Conservation (phyloP, 2,113 vertebrate genomes). For the Crotalus viridis region DNA sequence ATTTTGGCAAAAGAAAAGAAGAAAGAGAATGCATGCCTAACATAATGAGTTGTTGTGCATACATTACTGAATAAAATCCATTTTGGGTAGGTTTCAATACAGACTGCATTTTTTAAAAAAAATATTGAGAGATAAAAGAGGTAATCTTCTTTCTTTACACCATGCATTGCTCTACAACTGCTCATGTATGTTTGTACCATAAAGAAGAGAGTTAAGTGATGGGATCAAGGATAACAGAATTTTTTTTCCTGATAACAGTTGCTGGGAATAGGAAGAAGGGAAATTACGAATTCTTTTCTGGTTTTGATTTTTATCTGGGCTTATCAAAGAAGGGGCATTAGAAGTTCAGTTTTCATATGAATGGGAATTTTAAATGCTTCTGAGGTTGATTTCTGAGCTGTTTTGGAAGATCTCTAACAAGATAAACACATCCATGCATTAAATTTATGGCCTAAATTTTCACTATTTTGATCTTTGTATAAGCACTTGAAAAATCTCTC, state of each 20-base stretch:
- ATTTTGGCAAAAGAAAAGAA: background rate
- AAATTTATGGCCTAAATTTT: background rate
- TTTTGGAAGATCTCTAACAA: background rate
- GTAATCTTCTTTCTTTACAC: background rate
- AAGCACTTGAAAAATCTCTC: background rate
- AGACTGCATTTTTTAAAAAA: background rate
- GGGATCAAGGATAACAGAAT: background rate
- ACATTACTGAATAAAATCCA: background rate
- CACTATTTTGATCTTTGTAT: background rate
- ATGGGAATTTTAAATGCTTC: background rate
- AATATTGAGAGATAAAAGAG: background rate
- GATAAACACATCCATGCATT: background rate
- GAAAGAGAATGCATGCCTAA: background rate
- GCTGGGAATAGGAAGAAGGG: background rate
- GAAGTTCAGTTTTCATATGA: background rate
- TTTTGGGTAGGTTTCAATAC: background rate
- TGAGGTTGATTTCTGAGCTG: background rate
- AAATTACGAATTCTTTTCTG: background rate
- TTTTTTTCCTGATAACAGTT: background rate
- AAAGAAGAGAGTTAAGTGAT: background rate
- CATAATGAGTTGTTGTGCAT: background rate
- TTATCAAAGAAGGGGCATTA: background rate
- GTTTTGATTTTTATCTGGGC: background rate
- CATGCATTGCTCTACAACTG: background rate
- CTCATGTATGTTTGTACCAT: background rate